These are phyloP conservation scores for Pachycephala philippinensis DNA, from an alignment of 2,113 vertebrate species.

Conservation along the genomic window DNA sequence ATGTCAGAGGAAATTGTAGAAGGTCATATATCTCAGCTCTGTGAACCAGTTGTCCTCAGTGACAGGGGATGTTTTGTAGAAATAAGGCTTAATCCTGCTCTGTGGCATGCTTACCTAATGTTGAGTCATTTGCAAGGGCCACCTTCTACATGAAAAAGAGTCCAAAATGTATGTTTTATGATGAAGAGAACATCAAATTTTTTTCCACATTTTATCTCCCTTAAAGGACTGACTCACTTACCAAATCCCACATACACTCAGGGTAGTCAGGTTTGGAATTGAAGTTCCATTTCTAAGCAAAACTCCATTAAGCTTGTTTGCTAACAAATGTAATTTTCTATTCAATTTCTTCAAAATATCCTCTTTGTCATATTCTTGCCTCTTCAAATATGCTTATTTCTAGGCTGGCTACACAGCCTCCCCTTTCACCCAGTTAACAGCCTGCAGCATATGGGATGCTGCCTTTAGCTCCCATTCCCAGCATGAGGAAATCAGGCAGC, in stretches of 20 bases:
- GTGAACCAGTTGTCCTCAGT: not conserved
- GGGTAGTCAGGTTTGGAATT: not conserved
- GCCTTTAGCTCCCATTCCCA: not conserved
- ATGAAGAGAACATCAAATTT: not conserved
- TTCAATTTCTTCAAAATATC: not conserved
- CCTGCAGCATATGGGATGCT: not conserved
- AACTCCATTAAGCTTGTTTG: not conserved
- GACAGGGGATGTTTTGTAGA: not conserved
- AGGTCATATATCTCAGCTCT: not conserved
- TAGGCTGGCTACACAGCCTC: not conserved
- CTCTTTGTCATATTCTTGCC: not conserved
- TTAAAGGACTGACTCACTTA: not conserved
- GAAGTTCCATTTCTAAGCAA: not conserved
- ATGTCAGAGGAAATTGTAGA: constrained; percentile 17
- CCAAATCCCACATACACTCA: not conserved
- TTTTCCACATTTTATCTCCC: not conserved
- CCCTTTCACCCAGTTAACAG: not conserved
- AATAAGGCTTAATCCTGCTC: not conserved
- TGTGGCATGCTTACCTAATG: not conserved
- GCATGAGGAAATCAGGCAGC: not conserved
- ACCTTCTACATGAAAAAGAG: not conserved
- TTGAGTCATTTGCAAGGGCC: not conserved
- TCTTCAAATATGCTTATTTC: not conserved
- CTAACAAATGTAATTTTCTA: not conserved
- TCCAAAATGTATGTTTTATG: not conserved